Conservation (phyloP, 2,888 invertebrate species). For the Lucinisca nassula region DNA sequence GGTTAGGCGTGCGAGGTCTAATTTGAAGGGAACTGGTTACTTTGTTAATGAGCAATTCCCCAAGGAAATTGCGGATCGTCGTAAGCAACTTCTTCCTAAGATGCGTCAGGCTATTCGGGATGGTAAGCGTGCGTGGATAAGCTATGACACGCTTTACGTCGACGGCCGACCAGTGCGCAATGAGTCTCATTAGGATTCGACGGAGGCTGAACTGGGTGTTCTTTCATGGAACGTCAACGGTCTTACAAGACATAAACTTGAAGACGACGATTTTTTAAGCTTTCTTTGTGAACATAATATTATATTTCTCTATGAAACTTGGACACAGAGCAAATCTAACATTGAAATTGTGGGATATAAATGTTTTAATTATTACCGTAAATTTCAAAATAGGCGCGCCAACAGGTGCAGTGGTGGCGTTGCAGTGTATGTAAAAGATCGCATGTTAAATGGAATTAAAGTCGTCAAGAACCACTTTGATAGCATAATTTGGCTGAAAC, state of each 20-base stretch:
- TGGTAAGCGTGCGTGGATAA: conserved; percentile 2
- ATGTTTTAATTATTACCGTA: background rate
- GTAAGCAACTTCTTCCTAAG: background rate
- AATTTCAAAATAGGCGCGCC: conserved; percentile 39
- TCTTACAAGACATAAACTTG: background rate
- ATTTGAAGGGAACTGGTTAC: background rate
- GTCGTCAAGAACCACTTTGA: conserved; percentile 21
- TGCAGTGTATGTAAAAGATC: conserved; percentile 8
- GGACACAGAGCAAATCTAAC: background rate
- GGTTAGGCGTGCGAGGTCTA: background rate
- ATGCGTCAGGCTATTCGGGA: background rate
- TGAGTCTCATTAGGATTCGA: background rate
- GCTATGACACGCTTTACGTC: no score
- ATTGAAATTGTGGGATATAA: background rate
- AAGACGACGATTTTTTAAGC: background rate
- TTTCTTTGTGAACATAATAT: background rate
- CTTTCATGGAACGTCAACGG: no score
- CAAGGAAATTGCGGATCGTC: background rate
- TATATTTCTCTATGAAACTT: conserved; percentile 32
- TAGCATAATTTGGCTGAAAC: conserved; percentile 22
- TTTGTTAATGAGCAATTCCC: background rate
- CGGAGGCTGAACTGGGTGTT: conserved; percentile 5
- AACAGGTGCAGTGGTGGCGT: conserved; percentile 12
- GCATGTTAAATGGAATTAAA: background rate
- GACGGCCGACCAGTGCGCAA: conserved; percentile 8